Base-by-base conservation (phyloP, 2,113 vertebrate genomes). In the Amblyornis subalaris region DNA sequence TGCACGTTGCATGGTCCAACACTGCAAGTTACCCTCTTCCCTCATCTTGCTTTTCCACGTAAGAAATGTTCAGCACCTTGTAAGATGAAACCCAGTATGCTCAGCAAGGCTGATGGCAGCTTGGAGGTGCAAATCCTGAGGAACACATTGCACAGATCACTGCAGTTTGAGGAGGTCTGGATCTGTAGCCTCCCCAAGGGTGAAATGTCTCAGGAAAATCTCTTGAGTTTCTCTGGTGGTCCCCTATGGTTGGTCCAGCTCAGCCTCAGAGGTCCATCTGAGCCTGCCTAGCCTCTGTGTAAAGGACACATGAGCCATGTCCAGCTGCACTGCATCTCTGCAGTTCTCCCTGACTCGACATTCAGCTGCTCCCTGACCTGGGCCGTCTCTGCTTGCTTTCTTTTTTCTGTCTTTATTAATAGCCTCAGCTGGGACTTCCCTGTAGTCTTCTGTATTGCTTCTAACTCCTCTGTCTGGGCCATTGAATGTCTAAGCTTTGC, bases 261-360 rank as follows among this genome's bases (percentile, higher is more conserved):
- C 24, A 65, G 28, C 31, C 67, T 50, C 25, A 17, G 57, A 17
- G 9, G 7, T 61, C 25, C 22, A 18, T 29, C 9, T 0, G 1
- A 29, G 4, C 42, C 14, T 71, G 35, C 31, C 14, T 18, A 13
- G 40, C 4, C n/a, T 88, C 38, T 12, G 1, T 72, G 54, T 25
- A 65, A 58, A 47, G 53, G n/a, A 26, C 42, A 26, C 31, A 21
- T 0, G 1, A 78, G 26, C n/a, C 31, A 20, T 76, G 44, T 19
- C 24, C 20, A 12, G 15, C 50, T 38, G 21, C 7, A 9, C 6
- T n/a, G 25, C 21, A 8, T 62, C n/a, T 70, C 25, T 65, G 15
- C 44, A 60, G 74, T 48, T 38, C 31, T 57, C 22, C 5, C 26
- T 78, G 28, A 21, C 51, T 54, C 18, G 11, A 38, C 0, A 2